A percentile compares a stretch with the other conserved stretches of the same genome.
These are phyloP conservation scores for Masnerella sp. DNA, from an alignment of 2,888 invertebrate species.

Conservation along the genomic window DNA sequence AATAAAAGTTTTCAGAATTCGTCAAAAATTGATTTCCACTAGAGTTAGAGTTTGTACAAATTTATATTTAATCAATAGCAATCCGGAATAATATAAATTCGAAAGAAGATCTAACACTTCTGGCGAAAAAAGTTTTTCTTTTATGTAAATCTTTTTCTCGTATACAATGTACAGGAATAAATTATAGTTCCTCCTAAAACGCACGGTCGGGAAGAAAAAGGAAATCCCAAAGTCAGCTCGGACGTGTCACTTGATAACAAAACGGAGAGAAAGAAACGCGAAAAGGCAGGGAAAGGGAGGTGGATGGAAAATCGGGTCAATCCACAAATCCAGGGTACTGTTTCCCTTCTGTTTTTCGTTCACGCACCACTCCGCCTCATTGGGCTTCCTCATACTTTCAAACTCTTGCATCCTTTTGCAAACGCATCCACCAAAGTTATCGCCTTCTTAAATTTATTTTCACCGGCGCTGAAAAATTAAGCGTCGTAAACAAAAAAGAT, in stretches of 20 bases:
- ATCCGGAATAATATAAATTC: too few species aligned
- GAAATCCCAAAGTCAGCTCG: slow-evolving; percentile 33
- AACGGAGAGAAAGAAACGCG: slow-evolving; percentile 24
- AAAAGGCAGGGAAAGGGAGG: slow-evolving; percentile 44
- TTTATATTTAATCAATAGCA: too few species aligned
- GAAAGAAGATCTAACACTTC: too few species aligned
- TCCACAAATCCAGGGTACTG: slow-evolving; percentile 43
- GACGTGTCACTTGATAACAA: slow-evolving; percentile 41
- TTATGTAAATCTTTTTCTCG: too few species aligned
- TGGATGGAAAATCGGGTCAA: slow-evolving; percentile 47
- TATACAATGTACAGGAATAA: too few species aligned
- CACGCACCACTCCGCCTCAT: slow-evolving; percentile 26
- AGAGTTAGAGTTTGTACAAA: background rate
- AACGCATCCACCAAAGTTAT: slow-evolving; percentile 21
- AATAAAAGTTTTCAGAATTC: too few species aligned
- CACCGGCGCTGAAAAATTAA: too few species aligned
- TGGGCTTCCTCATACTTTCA: slow-evolving; percentile 14
- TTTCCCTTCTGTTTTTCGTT: slow-evolving; percentile 30
- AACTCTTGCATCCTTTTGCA: slow-evolving; percentile 4
- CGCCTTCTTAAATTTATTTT: too few species aligned
- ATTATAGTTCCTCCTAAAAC: slow-evolving; percentile 6
- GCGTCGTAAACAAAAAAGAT: too few species aligned
- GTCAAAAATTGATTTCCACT: too few species aligned
- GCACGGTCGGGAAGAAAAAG: slow-evolving; percentile 18
- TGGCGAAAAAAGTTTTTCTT: too few species aligned